These are phyloP conservation scores for Haplochromis vanheusdeni DNA, from an alignment of 2,113 vertebrate genomes.

Conservation along the genomic window DNA sequence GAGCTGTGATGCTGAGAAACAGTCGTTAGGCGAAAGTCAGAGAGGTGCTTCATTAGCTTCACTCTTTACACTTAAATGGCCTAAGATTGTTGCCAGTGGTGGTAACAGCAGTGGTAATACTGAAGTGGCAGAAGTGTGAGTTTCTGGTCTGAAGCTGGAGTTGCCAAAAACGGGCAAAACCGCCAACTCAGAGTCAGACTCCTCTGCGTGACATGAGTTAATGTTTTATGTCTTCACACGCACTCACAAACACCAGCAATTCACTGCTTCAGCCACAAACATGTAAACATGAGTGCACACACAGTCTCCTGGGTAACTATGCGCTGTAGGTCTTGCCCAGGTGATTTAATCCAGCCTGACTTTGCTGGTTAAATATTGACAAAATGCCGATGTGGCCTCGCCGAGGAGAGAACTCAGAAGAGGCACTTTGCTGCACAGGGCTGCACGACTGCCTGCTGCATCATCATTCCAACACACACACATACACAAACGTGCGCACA, in stretches of 20 bases:
- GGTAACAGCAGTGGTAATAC: background rate
- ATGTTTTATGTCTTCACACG: conserved; percentile 22
- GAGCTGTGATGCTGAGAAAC: background rate
- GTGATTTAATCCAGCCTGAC: conserved; percentile 72
- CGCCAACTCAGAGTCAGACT: background rate
- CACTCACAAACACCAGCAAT: background rate
- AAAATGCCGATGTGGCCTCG: conserved; percentile 43
- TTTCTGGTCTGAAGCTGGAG: background rate
- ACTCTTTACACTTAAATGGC: background rate
- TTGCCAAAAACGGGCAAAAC: background rate
- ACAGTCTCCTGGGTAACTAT: conserved; percentile 27
- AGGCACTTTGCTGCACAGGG: conserved; percentile 31
- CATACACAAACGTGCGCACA: background rate
- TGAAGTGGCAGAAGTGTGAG: background rate
- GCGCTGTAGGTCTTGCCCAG: conserved; percentile 50
- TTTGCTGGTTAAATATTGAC: conserved; percentile 82
- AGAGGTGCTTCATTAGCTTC: background rate
- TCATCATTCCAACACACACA: conserved; percentile 30
- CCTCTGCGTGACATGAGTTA: background rate
- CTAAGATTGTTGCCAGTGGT: background rate
- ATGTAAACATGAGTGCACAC: background rate
- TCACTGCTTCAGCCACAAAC: background rate
- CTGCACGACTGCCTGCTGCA: conserved; percentile 41
- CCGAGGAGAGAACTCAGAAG: conserved; percentile 23
- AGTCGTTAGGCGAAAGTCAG: background rate